These are phyloP conservation scores for Trypoxylus dichotomus DNA, from an alignment of 1,140 invertebrate species.

Conservation along the genomic window DNA sequence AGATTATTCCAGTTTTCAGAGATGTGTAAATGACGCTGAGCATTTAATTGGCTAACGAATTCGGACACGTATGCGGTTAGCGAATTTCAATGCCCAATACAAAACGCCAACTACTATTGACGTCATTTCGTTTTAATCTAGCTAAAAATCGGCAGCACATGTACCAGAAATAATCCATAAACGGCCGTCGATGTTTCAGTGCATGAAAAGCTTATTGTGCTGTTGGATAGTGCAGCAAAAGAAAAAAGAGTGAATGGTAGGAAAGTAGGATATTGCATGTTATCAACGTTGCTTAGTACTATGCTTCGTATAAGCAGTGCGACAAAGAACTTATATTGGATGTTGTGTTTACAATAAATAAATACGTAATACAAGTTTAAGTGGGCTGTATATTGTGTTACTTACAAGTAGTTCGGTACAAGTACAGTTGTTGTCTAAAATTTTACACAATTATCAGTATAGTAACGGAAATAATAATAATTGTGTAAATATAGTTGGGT, in stretches of 20 bases:
- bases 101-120: constrained; percentile 9
- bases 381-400: no score
- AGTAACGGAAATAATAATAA: no score
- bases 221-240: not conserved
- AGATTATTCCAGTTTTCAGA: not conserved
- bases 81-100: not conserved
- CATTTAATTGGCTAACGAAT: constrained; percentile 16
- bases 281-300: not conserved
- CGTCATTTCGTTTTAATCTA: constrained; percentile 18
- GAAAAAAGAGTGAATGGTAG: not conserved
- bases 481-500: no score
- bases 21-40: not conserved
- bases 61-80: constrained; percentile 1
- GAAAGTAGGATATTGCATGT: not conserved
- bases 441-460: no score
- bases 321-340: no score
- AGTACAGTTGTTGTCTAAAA: no score
- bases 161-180: not conserved
- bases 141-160: constrained; percentile 12
- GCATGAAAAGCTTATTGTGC: constrained; percentile 6
- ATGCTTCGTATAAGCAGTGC: not conserved
- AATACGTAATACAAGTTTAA: no score
- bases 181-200: not conserved
- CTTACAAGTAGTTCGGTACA: no score
- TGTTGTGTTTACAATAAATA: no score